phyloP scores from a whole-genome alignment of 2,797 vertebrate species.

The Epinephelus awoara region DNA sequence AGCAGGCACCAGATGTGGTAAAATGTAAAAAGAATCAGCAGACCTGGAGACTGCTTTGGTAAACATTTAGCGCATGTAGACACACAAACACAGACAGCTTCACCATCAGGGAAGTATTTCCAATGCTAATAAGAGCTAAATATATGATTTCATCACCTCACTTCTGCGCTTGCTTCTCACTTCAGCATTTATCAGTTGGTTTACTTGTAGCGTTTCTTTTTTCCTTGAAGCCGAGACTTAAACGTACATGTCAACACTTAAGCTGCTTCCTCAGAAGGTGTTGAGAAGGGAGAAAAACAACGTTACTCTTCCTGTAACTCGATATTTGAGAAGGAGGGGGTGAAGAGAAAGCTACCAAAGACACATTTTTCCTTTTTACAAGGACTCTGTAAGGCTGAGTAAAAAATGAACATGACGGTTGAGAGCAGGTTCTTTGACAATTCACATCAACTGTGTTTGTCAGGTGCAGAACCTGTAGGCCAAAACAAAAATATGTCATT shows the following conservation, averaged over 20 bases:
- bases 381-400: slow-evolving; percentile 13
- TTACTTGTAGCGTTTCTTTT: not conserved
- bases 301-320: slow-evolving; percentile 6
- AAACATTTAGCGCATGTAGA: slow-evolving; percentile 46
- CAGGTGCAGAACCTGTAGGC: slow-evolving; percentile 34
- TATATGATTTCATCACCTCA: slow-evolving; percentile 35
- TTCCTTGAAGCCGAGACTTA: slow-evolving; percentile 14
- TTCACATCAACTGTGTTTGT: slow-evolving; percentile 3
- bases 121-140: slow-evolving; percentile 40
- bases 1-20: slow-evolving; percentile 64
- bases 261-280: slow-evolving; percentile 5
- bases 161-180: slow-evolving; percentile 1
- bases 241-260: slow-evolving; percentile 12
- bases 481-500: slow-evolving; percentile 39
- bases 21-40: slow-evolving; percentile 15
- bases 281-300: slow-evolving; percentile 11
- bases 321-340: not conserved
- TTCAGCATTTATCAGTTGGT: slow-evolving; percentile 22
- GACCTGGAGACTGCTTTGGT: slow-evolving; percentile 37
- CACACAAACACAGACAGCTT: slow-evolving; percentile 30
- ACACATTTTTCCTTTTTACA: not conserved
- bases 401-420: not conserved
- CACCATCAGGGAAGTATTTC: slow-evolving; percentile 19
- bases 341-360: not conserved
- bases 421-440: not conserved